phyloP scores from a whole-genome alignment of 2,888 invertebrate genomes.

The Cephus rjabovi region DNA sequence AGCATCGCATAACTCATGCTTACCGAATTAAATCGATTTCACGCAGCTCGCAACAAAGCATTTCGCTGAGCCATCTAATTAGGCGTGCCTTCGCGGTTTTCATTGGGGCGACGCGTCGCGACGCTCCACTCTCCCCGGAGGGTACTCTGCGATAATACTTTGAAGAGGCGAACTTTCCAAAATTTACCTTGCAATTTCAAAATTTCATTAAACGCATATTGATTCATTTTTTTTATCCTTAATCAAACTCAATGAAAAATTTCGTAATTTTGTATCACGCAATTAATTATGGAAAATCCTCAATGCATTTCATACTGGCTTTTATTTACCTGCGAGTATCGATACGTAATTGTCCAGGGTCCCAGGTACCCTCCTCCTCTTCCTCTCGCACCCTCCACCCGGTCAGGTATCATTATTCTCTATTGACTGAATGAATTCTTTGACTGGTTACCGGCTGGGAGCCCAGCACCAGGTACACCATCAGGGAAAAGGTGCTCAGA shows the following conservation, averaged over 20 bases:
- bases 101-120: background rate
- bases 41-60: slow-evolving; percentile 38
- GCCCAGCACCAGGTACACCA: background rate
- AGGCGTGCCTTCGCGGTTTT: slow-evolving; percentile 9
- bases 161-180: background rate
- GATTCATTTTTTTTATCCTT: background rate
- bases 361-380: too few relatives aligned
- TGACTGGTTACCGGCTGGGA: background rate
- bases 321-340: background rate
- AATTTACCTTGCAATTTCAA: background rate
- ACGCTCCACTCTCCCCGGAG: background rate
- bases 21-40: slow-evolving; percentile 47
- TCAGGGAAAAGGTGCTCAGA: slow-evolving; percentile 1
- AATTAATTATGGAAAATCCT: background rate
- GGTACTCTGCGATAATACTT: background rate
- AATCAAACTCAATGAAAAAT: too few relatives aligned
- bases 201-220: background rate
- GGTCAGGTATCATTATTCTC: background rate
- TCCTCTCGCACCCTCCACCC: background rate
- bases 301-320: background rate
- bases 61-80: slow-evolving; percentile 28
- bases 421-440: background rate
- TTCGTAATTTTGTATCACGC: background rate
- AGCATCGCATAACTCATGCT: slow-evolving; percentile 29
- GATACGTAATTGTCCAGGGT: background rate